phyloP scores from a whole-genome alignment of 2,797 vertebrate species.

The Microhierax caerulescens region DNA sequence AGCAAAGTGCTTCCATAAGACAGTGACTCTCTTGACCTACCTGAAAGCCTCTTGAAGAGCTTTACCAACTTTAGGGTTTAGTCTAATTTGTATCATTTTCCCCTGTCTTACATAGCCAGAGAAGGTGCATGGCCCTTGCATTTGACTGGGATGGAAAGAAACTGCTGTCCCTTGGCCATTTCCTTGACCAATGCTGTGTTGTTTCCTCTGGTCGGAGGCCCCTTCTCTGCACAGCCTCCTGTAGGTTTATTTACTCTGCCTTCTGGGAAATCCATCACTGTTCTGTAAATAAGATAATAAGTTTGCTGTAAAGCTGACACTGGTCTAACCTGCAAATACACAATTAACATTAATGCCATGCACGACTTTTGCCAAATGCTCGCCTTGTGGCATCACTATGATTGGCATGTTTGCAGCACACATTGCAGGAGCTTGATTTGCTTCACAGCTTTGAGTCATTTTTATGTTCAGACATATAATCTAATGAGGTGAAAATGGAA shows the following conservation, averaged over 20 bases:
- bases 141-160: not conserved
- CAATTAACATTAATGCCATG: slow-evolving; percentile 76
- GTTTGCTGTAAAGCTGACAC: slow-evolving; percentile 15
- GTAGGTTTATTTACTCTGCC: not conserved
- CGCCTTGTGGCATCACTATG: slow-evolving; percentile 70
- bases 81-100: not conserved
- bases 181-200: not conserved
- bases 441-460: slow-evolving; percentile 66
- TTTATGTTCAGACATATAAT: slow-evolving; percentile 70
- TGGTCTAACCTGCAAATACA: slow-evolving; percentile 53
- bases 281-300: slow-evolving; percentile 9
- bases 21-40: not conserved
- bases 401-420: slow-evolving; percentile 82
- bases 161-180: not conserved
- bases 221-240: not conserved
- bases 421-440: slow-evolving; percentile 79
- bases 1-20: not conserved
- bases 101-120: not conserved
- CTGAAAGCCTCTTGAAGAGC: not conserved
- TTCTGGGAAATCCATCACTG: slow-evolving; percentile 24
- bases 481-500: slow-evolving; percentile 74
- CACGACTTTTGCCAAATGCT: slow-evolving; percentile 68
- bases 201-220: not conserved
- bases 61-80: not conserved
- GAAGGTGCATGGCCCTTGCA: not conserved